Percentiles rank a stretch among this genome's conserved stretches.
Evolutionary conservation across 2,797 vertebrate genomes (phyloP).

Genomic region (Coregonus suidteri): DNA sequence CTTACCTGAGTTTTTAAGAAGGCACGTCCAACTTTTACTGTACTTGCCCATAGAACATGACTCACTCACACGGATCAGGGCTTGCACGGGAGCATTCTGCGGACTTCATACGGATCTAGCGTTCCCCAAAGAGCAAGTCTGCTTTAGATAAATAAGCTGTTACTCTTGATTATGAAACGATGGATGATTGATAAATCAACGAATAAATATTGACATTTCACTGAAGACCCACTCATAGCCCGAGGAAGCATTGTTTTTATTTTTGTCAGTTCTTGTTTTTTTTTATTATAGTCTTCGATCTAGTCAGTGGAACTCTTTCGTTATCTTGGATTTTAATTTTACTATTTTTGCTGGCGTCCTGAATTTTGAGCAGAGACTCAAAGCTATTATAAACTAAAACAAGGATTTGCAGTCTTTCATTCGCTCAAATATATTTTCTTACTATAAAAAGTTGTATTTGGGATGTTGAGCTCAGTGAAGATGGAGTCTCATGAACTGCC

Average conservation of each 20-base stretch:
- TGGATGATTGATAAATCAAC: constrained; percentile 62
- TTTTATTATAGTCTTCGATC: background rate
- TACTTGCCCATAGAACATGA: constrained; percentile 53
- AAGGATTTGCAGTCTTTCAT: constrained; percentile 16
- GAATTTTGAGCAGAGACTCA: background rate
- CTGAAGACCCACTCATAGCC: constrained; percentile 25
- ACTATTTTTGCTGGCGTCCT: background rate
- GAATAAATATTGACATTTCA: constrained; percentile 52
- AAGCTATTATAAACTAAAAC: background rate
- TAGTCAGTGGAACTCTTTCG: constrained; percentile 4
- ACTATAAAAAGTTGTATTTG: constrained; percentile 58
- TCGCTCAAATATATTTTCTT: constrained; percentile 6
- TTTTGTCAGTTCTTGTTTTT: background rate
- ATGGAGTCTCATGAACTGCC: constrained; percentile 86
- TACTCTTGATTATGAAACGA: constrained; percentile 45
- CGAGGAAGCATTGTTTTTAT: constrained; percentile 25
- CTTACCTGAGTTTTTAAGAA: constrained; percentile 70
- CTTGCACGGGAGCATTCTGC: constrained; percentile 16
- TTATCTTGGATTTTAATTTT: constrained; percentile 10
- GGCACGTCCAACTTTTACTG: constrained; percentile 44
- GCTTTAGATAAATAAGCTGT: constrained; percentile 25
- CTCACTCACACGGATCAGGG: constrained; percentile 12
- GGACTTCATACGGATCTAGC: constrained; percentile 36
- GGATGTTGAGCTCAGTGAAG: constrained; percentile 87
- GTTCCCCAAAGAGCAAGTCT: constrained; percentile 17